Percentiles rank a stretch among this genome's conserved stretches.
These are phyloP conservation scores for Holothuria leucospilota DNA, from an alignment of 53 echinoderm and acorn worm genomes.

Conservation along the genomic window DNA sequence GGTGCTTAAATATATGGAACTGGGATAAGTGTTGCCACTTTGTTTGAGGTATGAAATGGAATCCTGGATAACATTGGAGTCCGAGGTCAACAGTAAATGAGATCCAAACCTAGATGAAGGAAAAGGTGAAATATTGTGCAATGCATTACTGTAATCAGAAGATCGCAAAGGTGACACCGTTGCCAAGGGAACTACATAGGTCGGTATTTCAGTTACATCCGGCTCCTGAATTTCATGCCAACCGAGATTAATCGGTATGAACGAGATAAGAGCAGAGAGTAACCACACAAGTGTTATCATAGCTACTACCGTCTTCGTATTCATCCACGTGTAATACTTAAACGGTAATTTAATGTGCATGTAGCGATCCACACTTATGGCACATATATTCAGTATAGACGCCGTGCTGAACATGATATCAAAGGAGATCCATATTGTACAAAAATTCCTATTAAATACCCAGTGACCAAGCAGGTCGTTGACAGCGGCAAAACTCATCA, in stretches of 20 bases:
- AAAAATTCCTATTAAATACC: constrained; percentile 86
- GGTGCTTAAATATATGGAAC: too few relatives aligned
- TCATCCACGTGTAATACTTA: constrained; percentile 95
- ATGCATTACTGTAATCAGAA: background rate
- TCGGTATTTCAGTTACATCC: constrained; percentile 21
- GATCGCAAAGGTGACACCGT: background rate
- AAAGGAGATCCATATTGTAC: constrained; percentile 95
- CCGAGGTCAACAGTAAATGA: too few relatives aligned
- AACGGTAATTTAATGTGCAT: constrained; percentile 96
- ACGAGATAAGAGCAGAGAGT: constrained; percentile 89
- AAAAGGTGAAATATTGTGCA: too few relatives aligned
- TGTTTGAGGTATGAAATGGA: too few relatives aligned
- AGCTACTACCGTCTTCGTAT: constrained; percentile 70
- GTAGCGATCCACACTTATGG: constrained; percentile 96
- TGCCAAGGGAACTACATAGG: constrained; percentile 22
- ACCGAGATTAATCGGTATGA: constrained; percentile 93
- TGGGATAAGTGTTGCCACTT: too few relatives aligned
- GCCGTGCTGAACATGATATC: constrained; percentile 99
- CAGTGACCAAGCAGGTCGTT: constrained; percentile 95
- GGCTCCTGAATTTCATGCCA: constrained; percentile 66
- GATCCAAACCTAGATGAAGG: too few relatives aligned
- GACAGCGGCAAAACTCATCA: constrained; percentile 95
- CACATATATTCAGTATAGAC: constrained; percentile 94
- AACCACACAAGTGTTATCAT: constrained; percentile 89
- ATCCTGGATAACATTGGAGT: too few relatives aligned